Conservation (phyloP, 2,113 vertebrate genomes). For the Collichthys lucidus region DNA sequence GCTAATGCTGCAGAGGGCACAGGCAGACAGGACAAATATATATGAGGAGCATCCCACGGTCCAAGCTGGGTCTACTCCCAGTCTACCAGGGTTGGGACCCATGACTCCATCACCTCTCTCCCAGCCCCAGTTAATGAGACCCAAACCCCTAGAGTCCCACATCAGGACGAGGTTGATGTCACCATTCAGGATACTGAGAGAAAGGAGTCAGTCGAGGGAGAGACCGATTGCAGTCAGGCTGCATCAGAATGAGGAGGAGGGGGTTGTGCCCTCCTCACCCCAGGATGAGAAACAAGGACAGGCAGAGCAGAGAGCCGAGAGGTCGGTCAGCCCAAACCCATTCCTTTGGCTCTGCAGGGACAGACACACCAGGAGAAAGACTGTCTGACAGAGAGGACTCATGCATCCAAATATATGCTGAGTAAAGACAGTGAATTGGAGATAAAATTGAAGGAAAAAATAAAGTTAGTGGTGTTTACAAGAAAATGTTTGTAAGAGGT, state of each 20-base stretch:
- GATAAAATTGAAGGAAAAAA: background rate
- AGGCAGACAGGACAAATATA: conserved; percentile 18
- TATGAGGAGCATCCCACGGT: background rate
- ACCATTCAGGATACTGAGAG: conserved; percentile 86
- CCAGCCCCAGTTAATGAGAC: conserved; percentile 30
- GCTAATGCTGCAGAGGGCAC: background rate
- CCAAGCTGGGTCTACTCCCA: conserved; percentile 1
- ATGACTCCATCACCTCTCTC: conserved; percentile 2
- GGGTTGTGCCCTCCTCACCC: conserved; percentile 21
- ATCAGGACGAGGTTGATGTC: conserved; percentile 79
- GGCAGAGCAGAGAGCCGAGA: conserved; percentile 70
- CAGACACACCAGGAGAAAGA: conserved; percentile 85
- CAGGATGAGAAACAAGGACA: conserved; percentile 72
- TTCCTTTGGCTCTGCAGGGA: conserved; percentile 81
- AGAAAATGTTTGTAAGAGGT: background rate
- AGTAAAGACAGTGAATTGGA: background rate
- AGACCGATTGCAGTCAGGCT: conserved; percentile 74
- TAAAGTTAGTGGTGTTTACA: background rate
- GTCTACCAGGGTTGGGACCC: background rate
- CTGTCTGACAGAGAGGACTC: conserved; percentile 70
- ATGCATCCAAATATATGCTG: background rate
- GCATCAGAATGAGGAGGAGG: conserved; percentile 10
- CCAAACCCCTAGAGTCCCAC: conserved; percentile 75
- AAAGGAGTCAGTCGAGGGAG: conserved; percentile 88
- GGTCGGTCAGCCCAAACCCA: conserved; percentile 79